phyloP scores from a whole-genome alignment of 2,888 invertebrate species.

The Metallyticus violacea region DNA sequence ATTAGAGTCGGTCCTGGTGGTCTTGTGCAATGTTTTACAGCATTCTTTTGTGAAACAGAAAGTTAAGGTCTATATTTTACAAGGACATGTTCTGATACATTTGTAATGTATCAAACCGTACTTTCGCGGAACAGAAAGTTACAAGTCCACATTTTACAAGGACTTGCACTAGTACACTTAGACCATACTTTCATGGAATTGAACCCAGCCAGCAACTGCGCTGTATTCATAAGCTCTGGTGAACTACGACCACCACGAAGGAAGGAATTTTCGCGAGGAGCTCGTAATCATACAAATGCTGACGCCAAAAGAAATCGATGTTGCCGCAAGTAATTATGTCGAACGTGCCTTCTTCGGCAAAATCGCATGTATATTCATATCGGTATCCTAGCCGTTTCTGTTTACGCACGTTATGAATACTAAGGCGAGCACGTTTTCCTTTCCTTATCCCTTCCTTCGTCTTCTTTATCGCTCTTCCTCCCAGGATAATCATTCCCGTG shows the following conservation, averaged over 20 bases:
- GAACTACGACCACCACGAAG: background rate
- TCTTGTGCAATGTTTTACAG: no score
- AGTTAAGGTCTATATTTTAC: no score
- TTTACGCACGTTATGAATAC: background rate
- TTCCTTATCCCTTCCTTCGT: background rate
- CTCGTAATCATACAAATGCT: background rate
- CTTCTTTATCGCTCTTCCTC: background rate
- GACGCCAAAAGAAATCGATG: background rate
- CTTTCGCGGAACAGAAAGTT: no score
- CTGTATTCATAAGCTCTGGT: background rate
- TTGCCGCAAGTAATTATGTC: background rate
- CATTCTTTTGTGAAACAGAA: no score
- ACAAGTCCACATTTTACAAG: no score
- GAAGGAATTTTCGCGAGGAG: no score
- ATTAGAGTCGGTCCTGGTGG: no score
- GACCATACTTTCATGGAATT: no score
- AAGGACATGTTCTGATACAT: no score
- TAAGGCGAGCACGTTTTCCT: background rate
- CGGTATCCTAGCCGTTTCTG: background rate
- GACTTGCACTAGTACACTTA: no score
- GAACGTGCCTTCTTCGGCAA: background rate
- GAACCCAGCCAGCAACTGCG: no score
- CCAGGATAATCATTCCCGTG: slow-evolving; percentile 1
- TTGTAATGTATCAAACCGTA: no score
- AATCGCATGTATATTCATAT: background rate